Evolutionary conservation across 2,113 vertebrate genomes (phyloP), one percentile per base, ranked within the genome.

Genomic region (Myiozetetes cayanensis): DNA sequence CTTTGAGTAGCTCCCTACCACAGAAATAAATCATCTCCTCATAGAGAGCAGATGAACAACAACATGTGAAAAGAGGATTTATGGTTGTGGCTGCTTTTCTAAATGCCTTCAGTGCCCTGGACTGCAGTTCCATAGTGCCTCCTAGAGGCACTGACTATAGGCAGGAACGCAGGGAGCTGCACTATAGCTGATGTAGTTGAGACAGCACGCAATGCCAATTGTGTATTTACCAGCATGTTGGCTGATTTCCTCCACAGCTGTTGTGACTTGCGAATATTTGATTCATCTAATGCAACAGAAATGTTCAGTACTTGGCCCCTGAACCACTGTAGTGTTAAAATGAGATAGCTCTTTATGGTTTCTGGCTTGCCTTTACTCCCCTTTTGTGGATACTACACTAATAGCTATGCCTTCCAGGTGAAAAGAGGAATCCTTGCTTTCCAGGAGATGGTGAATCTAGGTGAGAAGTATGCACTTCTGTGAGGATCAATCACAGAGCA

Each of bases 11-110:
- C 65, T 95, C 61, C 30, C 83, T 90, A 95, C 96, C 93, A 86
- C 96, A 96, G 88, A 94, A 93, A 90, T 94, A 96, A 97, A 96
- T 97, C 88, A 92, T 92, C 65, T 96, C 83, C 88, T 90, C 96
- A 55, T 86, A 88, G 76, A 65, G 76, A 84, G 90, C 85, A 75
- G 80, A 94, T 63, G 93, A 96, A 89, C 90, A 97, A 91, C 79
- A 97, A 95, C 82, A 92, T 86, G 75, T 44, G 85, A 92, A 84
- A 88, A 93, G 63, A 84, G 49, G 79, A 95, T 97, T 96, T 96
- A 95, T 84, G 92, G 37, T 13, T 90, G 93, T 76, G 90, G 68
- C 93, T 90, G 92, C 53, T 53, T 84, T 79, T 61, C 65, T n/a
- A 4, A 10, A 12, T 15, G 90, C 66, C 2, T 67, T 85, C 52